These are phyloP conservation scores for Syrista parreyssii DNA, from an alignment of 2,888 invertebrate genomes.

Conservation along the genomic window DNA sequence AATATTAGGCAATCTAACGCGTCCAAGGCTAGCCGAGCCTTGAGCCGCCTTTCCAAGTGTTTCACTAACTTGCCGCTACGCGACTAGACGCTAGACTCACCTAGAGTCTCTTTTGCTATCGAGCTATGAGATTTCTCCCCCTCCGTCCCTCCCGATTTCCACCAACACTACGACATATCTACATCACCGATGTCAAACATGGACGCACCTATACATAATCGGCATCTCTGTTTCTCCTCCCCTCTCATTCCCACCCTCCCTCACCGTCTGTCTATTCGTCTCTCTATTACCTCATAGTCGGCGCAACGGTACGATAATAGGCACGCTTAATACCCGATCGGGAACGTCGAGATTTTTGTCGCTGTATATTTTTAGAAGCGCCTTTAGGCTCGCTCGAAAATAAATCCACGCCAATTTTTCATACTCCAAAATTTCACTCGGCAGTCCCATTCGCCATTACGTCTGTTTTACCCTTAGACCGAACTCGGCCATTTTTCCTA, in stretches of 20 bases:
- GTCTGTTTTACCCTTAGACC: not conserved
- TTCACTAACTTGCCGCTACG: slow-evolving; percentile 47
- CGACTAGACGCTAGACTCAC: slow-evolving; percentile 12
- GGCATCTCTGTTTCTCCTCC: slow-evolving; percentile 2
- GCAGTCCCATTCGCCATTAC: not conserved
- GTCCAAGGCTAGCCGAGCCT: slow-evolving; percentile 65
- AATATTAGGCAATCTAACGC: slow-evolving; percentile 66
- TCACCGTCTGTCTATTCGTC: slow-evolving; percentile 15
- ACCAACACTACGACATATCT: too few relatives aligned
- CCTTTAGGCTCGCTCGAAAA: not conserved
- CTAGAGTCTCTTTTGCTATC: not conserved
- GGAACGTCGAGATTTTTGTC: slow-evolving; percentile 10
- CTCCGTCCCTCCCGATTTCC: slow-evolving; percentile 24
- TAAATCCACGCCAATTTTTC: not conserved
- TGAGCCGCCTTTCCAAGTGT: slow-evolving; percentile 65
- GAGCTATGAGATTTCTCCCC: slow-evolving; percentile 16
- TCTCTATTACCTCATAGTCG: slow-evolving; percentile 19
- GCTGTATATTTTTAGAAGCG: slow-evolving; percentile 13
- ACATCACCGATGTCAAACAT: not conserved
- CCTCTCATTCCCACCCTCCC: slow-evolving; percentile 26
- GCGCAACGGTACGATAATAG: slow-evolving; percentile 15
- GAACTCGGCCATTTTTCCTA: not conserved
- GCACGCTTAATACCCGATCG: slow-evolving; percentile 1
- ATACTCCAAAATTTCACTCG: not conserved
- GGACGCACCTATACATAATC: not conserved